Base-by-base conservation (phyloP, 2,888 invertebrate genomes). In the Fragum fragum region DNA sequence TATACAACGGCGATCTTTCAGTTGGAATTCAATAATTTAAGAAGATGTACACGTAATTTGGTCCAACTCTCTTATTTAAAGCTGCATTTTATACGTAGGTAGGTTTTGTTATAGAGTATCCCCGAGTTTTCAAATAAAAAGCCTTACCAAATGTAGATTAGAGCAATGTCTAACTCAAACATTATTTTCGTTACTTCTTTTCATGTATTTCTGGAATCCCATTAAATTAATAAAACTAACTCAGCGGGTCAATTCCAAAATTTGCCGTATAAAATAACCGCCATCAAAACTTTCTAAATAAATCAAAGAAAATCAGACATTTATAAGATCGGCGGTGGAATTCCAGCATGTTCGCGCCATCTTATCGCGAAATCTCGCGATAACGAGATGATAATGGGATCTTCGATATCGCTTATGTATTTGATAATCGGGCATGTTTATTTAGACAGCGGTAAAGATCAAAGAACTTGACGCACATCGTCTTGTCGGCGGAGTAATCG, bases 361-460 rank as follows among this genome's bases (percentile, higher is more conserved):
- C 68, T 73, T 81, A 85, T 85, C 85, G 59, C 42, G 61, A 55
- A 79, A 79, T 79, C 81, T 73, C 79, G 79, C 69, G 85, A 85
- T 85, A 85, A 81, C 76, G 59, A 74, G 77, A 74, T 57, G 85
- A 81, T 85, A 81, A 81, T 73, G 76, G 70, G 74, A 79, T 55
- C 76, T 79, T 76, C 79, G 69, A 79, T 85, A 85, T 81, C 85
- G 72, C 79, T 73, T 81, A 78, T 79, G 81, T 69, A 81, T 85
- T 79, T 79, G 81, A 85, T 85, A 85, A 81, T 85, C 85, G 79
- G 85, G 76, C 85, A 85, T 85, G 81, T 85, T 85, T 85, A 85
- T 85, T 85, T 81, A 79, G 85, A 79, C 85, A 77, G 74, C 61
- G 68, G 57, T 70, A 61, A 74, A 81, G 79, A 85, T 85, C 81